Conservation (phyloP, 2,113 vertebrate genomes). For the Caranx ignobilis region DNA sequence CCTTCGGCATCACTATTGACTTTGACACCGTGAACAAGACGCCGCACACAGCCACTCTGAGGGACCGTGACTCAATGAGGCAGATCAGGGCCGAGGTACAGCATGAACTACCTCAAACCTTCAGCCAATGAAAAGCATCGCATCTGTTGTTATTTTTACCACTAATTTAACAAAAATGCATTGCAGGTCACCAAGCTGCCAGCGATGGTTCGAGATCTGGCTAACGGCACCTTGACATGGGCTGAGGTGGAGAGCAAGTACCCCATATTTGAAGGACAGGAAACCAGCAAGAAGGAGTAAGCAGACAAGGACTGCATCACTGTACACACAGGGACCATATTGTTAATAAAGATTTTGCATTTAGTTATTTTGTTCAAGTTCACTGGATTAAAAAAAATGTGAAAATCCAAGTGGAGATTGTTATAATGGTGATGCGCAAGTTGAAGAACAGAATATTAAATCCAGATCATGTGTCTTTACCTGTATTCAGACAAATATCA, state of each 20-base stretch:
- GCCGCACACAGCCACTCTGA: slow-evolving; percentile 92
- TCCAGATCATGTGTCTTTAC: not conserved
- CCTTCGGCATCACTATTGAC: slow-evolving; percentile 95
- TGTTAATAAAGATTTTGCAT: not conserved
- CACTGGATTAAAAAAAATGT: not conserved
- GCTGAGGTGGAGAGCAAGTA: slow-evolving; percentile 89
- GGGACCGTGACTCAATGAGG: slow-evolving; percentile 93
- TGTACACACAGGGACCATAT: not conserved
- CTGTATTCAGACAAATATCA: not conserved
- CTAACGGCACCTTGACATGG: slow-evolving; percentile 88
- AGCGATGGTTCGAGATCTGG: slow-evolving; percentile 86
- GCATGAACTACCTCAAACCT: not conserved
- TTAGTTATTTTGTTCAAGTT: too few species aligned
- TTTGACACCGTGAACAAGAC: slow-evolving; percentile 94
- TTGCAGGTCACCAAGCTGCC: slow-evolving; percentile 85
- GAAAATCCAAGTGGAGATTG: too few species aligned
- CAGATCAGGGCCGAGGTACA: slow-evolving; percentile 94
- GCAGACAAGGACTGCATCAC: not conserved
- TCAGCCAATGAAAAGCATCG: too few species aligned
- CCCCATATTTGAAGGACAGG: slow-evolving; percentile 94
- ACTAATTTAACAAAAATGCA: not conserved
- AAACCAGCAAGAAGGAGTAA: slow-evolving; percentile 91
- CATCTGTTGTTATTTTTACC: not conserved
- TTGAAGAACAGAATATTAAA: not conserved
- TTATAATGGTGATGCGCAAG: not conserved